These are phyloP conservation scores for Pocillopora meandrina DNA, from an alignment of 92 coral and sea anemone species.

Conservation along the genomic window DNA sequence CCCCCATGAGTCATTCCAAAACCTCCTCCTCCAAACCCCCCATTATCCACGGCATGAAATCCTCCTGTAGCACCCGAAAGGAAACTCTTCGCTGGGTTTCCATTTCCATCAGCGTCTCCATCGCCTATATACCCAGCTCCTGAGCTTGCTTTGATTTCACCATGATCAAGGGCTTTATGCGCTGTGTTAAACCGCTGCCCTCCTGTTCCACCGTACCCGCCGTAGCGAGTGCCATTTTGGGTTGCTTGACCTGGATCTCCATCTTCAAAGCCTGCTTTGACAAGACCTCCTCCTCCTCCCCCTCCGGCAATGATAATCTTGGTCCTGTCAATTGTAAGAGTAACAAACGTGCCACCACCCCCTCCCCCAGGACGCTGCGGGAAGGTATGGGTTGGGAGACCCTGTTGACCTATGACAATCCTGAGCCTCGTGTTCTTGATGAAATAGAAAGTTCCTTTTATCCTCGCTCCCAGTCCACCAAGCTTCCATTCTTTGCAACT, in stretches of 20 bases:
- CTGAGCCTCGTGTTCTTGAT: constrained; percentile 48
- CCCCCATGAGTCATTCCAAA: constrained; percentile 79
- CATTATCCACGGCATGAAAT: constrained; percentile 11
- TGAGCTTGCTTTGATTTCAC: constrained; percentile 40
- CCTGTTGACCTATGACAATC: constrained; percentile 82
- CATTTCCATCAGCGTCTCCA: constrained; percentile 20
- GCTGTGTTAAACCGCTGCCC: constrained; percentile 47
- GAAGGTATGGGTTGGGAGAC: constrained; percentile 20
- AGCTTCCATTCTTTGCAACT: constrained; percentile 29
- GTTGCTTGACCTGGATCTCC: constrained; percentile 86
- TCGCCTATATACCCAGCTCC: constrained; percentile 71
- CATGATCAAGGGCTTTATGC: constrained; percentile 15
- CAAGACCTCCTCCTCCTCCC: constrained; percentile 83
- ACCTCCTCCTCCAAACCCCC: constrained; percentile 99
- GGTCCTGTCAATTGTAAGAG: constrained; percentile 45
- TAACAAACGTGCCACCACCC: constrained; percentile 88
- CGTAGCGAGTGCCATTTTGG: constrained; percentile 63
- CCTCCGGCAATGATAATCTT: constrained; percentile 84
- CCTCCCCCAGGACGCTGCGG: constrained; percentile 70
- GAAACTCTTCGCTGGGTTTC: constrained; percentile 43
- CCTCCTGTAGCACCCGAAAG: constrained; percentile 69
- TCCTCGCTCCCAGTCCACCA: constrained; percentile 81
- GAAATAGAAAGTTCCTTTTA: constrained; percentile 66
- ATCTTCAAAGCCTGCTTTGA: constrained; percentile 30
- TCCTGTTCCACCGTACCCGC: constrained; percentile 60